These are phyloP conservation scores for Silurus meridionalis DNA, from an alignment of 2,113 vertebrate species.

Conservation along the genomic window DNA sequence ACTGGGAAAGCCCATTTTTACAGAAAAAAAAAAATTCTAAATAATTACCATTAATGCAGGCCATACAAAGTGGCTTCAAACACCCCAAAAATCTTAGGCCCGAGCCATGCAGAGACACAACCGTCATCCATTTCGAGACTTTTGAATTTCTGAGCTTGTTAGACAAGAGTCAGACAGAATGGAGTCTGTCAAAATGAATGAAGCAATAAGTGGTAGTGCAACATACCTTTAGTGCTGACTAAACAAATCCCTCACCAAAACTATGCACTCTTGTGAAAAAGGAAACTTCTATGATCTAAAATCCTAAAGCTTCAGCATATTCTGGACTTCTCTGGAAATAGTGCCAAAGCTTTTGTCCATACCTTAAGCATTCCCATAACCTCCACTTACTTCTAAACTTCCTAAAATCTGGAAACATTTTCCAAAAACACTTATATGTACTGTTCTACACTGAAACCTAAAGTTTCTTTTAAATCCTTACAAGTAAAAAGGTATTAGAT, in stretches of 20 bases:
- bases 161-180: background rate
- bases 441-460: background rate
- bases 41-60: background rate
- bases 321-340: background rate
- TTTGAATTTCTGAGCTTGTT: background rate
- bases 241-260: slow-evolving; percentile 4
- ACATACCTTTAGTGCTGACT: slow-evolving; percentile 26
- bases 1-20: background rate
- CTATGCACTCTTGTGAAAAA: background rate
- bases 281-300: background rate
- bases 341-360: background rate
- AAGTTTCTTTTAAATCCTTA: background rate
- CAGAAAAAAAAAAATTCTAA: background rate
- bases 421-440: background rate
- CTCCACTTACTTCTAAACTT: background rate
- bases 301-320: background rate
- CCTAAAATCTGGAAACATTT: background rate
- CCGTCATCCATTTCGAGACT: background rate
- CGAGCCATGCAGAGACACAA: background rate
- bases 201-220: slow-evolving; percentile 23
- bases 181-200: background rate
- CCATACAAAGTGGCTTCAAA: background rate
- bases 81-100: background rate
- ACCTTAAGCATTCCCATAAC: background rate
- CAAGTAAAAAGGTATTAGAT: too few species aligned